Evolutionary conservation across 2,888 invertebrate species (phyloP).

Genomic region (Charanyca ferruginea): DNA sequence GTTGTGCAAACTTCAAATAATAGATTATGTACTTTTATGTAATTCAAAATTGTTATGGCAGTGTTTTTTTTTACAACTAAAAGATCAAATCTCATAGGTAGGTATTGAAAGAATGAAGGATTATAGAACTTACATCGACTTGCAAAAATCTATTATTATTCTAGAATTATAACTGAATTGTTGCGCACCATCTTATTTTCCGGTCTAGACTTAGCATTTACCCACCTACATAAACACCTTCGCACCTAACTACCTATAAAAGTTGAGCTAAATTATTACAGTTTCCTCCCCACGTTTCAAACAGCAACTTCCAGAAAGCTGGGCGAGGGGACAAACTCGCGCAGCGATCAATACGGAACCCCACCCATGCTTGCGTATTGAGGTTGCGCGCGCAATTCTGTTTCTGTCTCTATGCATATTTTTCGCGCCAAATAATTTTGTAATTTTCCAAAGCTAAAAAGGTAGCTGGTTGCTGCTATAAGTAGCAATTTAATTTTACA

Average conservation of each 20-base stretch:
- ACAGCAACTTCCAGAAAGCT: constrained; percentile 71
- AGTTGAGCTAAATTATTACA: constrained; percentile 70
- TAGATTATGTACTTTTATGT: constrained; percentile 2
- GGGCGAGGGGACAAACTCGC: constrained; percentile 75
- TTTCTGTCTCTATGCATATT: constrained; percentile 57
- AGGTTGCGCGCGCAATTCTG: constrained; percentile 82
- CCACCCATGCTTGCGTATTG: constrained; percentile 69
- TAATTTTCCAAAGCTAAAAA: constrained; percentile 13
- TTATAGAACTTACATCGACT: background rate
- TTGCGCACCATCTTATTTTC: constrained; percentile 30
- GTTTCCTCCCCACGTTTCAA: constrained; percentile 74
- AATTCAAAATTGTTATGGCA: constrained; percentile 6
- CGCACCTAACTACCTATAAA: constrained; percentile 61
- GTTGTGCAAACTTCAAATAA: constrained; percentile 41
- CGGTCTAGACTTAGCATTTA: constrained; percentile 44
- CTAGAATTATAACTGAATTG: background rate
- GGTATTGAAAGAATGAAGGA: background rate
- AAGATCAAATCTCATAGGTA: background rate
- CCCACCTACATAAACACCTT: constrained; percentile 32
- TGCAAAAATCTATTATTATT: constrained; percentile 4
- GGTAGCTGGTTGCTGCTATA: background rate
- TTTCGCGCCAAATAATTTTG: constrained; percentile 79
- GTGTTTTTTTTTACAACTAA: background rate
- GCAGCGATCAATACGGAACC: constrained; percentile 85
- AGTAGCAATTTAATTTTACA: background rate